Conservation (phyloP, 2,888 invertebrate genomes). For the Phalera bucephala region DNA sequence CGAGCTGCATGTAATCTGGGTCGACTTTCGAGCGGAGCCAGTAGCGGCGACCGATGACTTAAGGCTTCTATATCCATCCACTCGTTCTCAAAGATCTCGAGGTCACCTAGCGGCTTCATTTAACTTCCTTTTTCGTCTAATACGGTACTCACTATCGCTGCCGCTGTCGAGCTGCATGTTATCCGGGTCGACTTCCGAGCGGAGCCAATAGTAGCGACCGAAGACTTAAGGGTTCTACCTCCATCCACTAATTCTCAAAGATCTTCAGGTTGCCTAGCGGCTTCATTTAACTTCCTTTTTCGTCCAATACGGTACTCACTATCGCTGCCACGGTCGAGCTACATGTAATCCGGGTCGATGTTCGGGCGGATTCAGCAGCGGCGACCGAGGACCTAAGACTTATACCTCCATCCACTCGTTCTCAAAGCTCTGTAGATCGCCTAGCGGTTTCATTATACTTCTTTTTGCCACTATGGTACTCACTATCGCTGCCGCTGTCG, state of each 20-base stretch:
- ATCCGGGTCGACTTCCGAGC: constrained; percentile 81
- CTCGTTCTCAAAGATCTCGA: no score
- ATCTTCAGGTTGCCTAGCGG: no score
- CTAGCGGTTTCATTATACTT: constrained; percentile 84
- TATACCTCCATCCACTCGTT: constrained; percentile 97
- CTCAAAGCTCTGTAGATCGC: constrained; percentile 91
- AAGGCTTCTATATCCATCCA: no score
- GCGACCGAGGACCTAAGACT: constrained; percentile 84
- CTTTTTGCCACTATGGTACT: constrained; percentile 23
- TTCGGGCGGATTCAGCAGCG: constrained; percentile 52
- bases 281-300: no score
- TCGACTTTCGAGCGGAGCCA: constrained; percentile 84
- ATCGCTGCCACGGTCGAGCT: constrained; percentile 60
- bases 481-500: constrained; percentile 77
- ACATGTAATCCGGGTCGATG: constrained; percentile 60
- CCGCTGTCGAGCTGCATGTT: constrained; percentile 81
- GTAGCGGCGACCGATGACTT: no score
- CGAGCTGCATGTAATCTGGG: constrained; percentile 79
- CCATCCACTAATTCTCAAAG: no score
- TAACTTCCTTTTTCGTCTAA: no score
- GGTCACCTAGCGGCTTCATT: no score
- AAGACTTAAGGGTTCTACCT: no score
- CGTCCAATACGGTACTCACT: constrained; percentile 83
- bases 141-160: constrained; percentile 74
- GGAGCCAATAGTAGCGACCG: constrained; percentile 68